Base-by-base conservation (phyloP, 2,888 invertebrate genomes). In the Epistrophe grossulariae region DNA sequence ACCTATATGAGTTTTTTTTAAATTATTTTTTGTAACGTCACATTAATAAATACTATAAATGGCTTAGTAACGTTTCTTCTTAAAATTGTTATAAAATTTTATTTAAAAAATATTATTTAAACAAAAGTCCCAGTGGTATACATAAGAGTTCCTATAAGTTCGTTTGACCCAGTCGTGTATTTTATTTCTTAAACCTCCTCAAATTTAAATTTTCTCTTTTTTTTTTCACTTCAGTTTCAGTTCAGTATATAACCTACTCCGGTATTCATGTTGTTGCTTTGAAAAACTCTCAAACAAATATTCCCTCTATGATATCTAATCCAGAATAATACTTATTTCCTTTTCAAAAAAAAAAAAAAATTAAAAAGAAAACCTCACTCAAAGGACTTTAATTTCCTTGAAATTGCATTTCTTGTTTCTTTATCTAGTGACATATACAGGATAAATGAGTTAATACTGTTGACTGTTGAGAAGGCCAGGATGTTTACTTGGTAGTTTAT, bases 361-460 rank as follows among this genome's bases (percentile, higher is more conserved):
- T 11, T 24, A 24, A 24, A 24, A 24, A 24, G 38, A 28, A 10
- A 40, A 10, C 19, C 9, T 2, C 43, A 35, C 59, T 68, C 68
- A 68, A 74, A 73, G 57, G 59, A 68, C 19, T 50, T 50, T 74
- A 72, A 73, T 73, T 48, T 24, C 38, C 57, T 15, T 43, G 40
- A 19, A 73, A 74, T 80, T 68, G 48, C 71, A 64, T 68, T 24
- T 74, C 10, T 17, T 15, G 1, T 19, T 19, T 9, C 35, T 38
- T 60, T 28, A 17, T 40, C 57, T 1, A n/a, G 17, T 81, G 24
- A 38, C 60, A 66, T 28, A 64, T 17, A 38, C 13, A 60, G 38
- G 72, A 35, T 17, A 17, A 43, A 50, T 66, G 28, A 38, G 64
- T 71, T 79, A 76, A 79, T 64, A 76, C 59, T 70, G 79, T 74